Conservation (phyloP, 2,888 invertebrate species). For the Hypsopygia costalis region DNA sequence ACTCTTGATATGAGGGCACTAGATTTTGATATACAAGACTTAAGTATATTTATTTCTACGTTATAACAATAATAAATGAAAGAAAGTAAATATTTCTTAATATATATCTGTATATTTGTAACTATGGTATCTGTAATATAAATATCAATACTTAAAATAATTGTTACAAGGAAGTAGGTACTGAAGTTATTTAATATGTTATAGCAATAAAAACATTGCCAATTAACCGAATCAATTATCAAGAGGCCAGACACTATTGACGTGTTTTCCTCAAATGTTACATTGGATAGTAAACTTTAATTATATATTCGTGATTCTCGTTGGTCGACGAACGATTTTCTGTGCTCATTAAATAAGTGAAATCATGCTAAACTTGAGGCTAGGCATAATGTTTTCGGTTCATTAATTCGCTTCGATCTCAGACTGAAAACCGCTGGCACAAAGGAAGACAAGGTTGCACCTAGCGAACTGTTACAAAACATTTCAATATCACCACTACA, state of each 20-base stretch:
- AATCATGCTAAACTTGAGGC: conserved; percentile 54
- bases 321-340: conserved; percentile 31
- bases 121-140: too few relatives aligned
- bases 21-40: too few relatives aligned
- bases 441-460: conserved; percentile 64
- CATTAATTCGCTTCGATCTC: conserved; percentile 54
- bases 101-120: too few relatives aligned
- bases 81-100: too few relatives aligned
- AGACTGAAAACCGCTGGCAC: conserved; percentile 51
- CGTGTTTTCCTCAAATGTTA: conserved; percentile 24
- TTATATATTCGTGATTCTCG: conserved; percentile 49
- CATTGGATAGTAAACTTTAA: conserved; percentile 42
- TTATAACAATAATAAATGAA: too few relatives aligned
- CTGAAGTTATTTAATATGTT: conserved; percentile 14
- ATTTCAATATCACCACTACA: conserved; percentile 45
- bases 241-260: conserved; percentile 17
- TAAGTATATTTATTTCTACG: too few relatives aligned
- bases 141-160: too few relatives aligned
- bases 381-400: conserved; percentile 53
- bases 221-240: conserved; percentile 23
- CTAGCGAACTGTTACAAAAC: conserved; percentile 55
- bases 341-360: conserved; percentile 48
- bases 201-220: conserved; percentile 23
- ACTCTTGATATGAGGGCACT: too few relatives aligned
- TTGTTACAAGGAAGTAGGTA: conserved; percentile 13